Conservation (phyloP, 2,888 invertebrate genomes). For the Oeneis ivallda region DNA sequence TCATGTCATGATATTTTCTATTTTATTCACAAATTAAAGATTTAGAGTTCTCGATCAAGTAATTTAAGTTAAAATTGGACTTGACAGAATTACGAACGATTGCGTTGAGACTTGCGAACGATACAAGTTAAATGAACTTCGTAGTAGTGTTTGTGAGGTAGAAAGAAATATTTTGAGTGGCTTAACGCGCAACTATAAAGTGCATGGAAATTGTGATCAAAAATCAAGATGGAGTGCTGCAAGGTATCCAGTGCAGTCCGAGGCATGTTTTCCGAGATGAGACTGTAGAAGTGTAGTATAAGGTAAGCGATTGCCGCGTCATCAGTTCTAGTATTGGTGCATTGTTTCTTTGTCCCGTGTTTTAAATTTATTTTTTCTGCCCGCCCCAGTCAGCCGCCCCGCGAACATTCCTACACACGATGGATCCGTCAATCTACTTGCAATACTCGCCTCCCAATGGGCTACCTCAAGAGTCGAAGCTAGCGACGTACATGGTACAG, state of each 20-base stretch:
- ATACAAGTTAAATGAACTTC: too few species aligned
- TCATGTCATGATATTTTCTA: too few species aligned
- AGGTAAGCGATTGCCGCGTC: conserved; percentile 1
- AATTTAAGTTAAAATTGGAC: too few species aligned
- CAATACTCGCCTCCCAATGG: conserved; percentile 86
- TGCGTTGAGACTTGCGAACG: too few species aligned
- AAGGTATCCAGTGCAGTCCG: not conserved
- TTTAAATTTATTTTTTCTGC: not conserved
- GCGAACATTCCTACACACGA: conserved; percentile 47
- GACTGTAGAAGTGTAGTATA: not conserved
- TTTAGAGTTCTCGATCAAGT: too few species aligned
- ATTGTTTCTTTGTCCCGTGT: not conserved
- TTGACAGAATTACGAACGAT: too few species aligned
- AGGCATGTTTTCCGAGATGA: not conserved
- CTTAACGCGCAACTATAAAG: too few species aligned
- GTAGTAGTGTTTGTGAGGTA: too few species aligned
- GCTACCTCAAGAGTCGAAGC: conserved; percentile 91
- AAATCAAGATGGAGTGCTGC: not conserved
- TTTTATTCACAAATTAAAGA: too few species aligned
- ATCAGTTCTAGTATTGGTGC: not conserved
- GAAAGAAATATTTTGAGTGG: too few species aligned
- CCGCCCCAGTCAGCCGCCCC: not conserved
- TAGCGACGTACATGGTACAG: conserved; percentile 90
- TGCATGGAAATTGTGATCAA: not conserved
- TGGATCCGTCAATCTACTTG: conserved; percentile 88